phyloP scores from a whole-genome alignment of 2,888 invertebrate genomes.

The Flexamia atlantica region DNA sequence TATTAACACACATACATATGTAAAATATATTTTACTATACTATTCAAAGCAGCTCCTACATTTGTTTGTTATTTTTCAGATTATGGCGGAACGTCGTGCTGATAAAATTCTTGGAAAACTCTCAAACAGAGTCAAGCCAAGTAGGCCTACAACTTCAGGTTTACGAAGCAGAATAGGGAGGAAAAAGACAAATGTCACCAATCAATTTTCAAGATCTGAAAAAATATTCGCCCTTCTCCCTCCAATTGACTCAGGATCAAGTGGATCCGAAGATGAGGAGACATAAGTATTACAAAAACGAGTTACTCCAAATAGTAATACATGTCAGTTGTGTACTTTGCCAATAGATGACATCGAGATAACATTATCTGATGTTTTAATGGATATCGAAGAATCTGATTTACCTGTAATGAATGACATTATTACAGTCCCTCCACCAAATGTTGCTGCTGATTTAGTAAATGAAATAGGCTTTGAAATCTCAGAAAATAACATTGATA shows the following conservation, averaged over 20 bases:
- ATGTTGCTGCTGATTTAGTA: slow-evolving; percentile 14
- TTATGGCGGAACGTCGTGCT: slow-evolving; percentile 6
- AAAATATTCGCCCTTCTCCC: slow-evolving; percentile 18
- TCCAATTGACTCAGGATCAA: slow-evolving; percentile 7
- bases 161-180: not conserved
- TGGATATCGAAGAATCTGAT: slow-evolving; percentile 3
- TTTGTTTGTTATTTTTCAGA: not conserved
- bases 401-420: slow-evolving; percentile 4
- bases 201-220: slow-evolving; percentile 7
- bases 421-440: slow-evolving; percentile 13
- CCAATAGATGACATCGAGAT: slow-evolving; percentile 14
- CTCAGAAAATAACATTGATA: slow-evolving; percentile 13
- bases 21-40: not conserved
- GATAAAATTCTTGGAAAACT: not conserved
- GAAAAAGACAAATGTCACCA: slow-evolving; percentile 3
- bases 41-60: no score
- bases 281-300: slow-evolving; percentile 8
- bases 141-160: slow-evolving; percentile 7
- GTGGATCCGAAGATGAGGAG: slow-evolving; percentile 9
- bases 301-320: not conserved
- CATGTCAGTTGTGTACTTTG: not conserved
- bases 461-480: slow-evolving; percentile 14
- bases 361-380: slow-evolving; percentile 12
- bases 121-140: slow-evolving; percentile 1
- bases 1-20: not conserved